phyloP scores from a whole-genome alignment of 2,888 invertebrate genomes.

The Dione vanillae region DNA sequence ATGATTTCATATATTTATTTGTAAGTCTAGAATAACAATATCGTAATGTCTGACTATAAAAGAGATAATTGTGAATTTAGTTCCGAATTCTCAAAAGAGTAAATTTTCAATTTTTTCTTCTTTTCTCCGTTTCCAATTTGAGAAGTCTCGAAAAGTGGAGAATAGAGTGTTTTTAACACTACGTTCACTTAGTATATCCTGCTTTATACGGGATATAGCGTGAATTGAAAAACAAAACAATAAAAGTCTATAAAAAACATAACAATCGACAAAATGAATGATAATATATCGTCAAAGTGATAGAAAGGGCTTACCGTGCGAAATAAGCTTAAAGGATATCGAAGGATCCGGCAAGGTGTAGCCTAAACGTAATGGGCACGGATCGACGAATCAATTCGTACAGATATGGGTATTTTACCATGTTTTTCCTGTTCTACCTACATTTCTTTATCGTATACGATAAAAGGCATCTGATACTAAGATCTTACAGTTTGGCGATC shows the following conservation, averaged over 20 bases:
- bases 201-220: no score
- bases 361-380: constrained; percentile 2
- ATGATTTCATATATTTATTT: no score
- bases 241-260: not conserved
- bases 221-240: no score
- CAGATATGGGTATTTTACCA: constrained; percentile 11
- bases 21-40: no score
- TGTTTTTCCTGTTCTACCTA: constrained; percentile 26
- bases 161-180: no score
- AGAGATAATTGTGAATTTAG: no score
- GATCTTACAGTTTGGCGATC: constrained; percentile 2
- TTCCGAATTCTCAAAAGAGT: no score
- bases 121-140: no score
- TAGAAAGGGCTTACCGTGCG: constrained; percentile 15
- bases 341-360: constrained; percentile 23
- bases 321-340: constrained; percentile 18
- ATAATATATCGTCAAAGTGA: constrained; percentile 17
- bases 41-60: no score
- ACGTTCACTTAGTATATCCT: no score
- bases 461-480: constrained; percentile 16
- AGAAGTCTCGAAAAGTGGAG: no score
- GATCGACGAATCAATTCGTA: constrained; percentile 19
- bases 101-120: no score
- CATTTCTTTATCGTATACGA: constrained; percentile 18
- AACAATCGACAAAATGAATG: constrained; percentile 9